These are phyloP conservation scores for Babyrousa celebensis DNA, from an alignment of 2,797 vertebrate species.

Conservation along the genomic window DNA sequence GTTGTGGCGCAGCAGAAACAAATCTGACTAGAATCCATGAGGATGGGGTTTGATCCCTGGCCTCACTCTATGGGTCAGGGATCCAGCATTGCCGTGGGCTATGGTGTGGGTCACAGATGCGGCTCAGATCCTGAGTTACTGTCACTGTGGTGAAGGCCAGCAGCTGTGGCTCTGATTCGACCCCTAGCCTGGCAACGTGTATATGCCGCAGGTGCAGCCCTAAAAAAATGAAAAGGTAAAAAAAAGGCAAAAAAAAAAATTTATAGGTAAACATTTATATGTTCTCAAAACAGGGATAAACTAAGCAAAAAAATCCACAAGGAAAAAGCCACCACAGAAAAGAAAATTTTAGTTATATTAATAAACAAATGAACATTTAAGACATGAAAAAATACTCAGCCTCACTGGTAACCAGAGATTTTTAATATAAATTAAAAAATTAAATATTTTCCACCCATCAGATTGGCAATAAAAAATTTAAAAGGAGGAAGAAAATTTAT, in stretches of 20 bases:
- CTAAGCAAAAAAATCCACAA: slow-evolving; percentile 31
- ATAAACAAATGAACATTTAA: slow-evolving; percentile 55
- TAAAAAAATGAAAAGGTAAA: too few relatives aligned
- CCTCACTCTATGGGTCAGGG: too few relatives aligned
- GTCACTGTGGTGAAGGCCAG: too few relatives aligned
- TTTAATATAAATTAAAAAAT: slow-evolving; percentile 48
- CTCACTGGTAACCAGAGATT: slow-evolving; percentile 17
- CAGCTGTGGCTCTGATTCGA: too few relatives aligned
- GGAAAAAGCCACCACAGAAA: neutral
- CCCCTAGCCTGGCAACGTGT: too few relatives aligned
- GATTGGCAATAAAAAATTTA: neutral
- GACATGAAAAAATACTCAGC: slow-evolving; percentile 15
- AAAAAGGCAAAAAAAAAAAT: neutral
- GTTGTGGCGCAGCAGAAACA: too few relatives aligned
- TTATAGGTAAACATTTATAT: slow-evolving; percentile 1
- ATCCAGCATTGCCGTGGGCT: too few relatives aligned
- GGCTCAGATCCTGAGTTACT: too few relatives aligned
- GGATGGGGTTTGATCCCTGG: too few relatives aligned
- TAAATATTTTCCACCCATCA: slow-evolving; percentile 26
- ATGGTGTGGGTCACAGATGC: too few relatives aligned
- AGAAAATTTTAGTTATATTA: neutral
- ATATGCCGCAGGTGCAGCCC: too few relatives aligned
- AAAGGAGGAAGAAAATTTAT: neutral
- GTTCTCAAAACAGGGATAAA: slow-evolving; percentile 34
- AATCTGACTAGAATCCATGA: too few relatives aligned